Conservation (phyloP, 2,888 invertebrate genomes). For the Lepeophtheirus nordmannii region DNA sequence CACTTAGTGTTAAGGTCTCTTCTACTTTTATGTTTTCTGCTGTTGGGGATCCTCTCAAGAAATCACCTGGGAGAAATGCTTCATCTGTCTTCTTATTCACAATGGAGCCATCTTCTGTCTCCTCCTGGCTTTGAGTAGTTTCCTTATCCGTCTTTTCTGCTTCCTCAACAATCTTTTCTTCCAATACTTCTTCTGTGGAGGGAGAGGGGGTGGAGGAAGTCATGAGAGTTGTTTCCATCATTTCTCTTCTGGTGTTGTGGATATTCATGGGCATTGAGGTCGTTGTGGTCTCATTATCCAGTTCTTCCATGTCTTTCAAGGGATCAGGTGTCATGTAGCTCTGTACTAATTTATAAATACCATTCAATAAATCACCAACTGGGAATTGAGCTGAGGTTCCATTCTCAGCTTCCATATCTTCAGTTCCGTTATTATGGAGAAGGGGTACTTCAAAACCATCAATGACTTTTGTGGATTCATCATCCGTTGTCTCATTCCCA, state of each 20-base stretch:
- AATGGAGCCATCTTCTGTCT: too few relatives aligned
- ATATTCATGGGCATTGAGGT: conserved; percentile 1
- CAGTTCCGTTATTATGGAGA: too few relatives aligned
- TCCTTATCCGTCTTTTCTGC: too few relatives aligned
- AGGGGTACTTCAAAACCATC: too few relatives aligned
- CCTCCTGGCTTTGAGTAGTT: too few relatives aligned
- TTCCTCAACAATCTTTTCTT: too few relatives aligned
- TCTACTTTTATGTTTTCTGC: not conserved
- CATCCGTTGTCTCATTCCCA: too few relatives aligned
- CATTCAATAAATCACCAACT: conserved; percentile 3
- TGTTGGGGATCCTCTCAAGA: not conserved
- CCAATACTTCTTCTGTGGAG: too few relatives aligned
- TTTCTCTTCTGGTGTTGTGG: conserved; percentile 9
- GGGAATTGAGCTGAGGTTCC: not conserved
- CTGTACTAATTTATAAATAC: conserved; percentile 13
- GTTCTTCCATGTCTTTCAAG: not conserved
- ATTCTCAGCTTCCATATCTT: too few relatives aligned
- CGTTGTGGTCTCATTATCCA: not conserved
- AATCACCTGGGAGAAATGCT: not conserved
- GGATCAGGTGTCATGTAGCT: conserved; percentile 6
- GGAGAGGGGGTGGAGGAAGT: too few relatives aligned
- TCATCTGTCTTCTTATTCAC: too few relatives aligned
- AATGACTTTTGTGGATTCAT: too few relatives aligned
- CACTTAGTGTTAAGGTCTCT: not conserved
- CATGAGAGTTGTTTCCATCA: not conserved